A percentile compares a stretch with the other conserved stretches of the same genome.
These are phyloP conservation scores for Buceros bicornis DNA, from an alignment of 2,797 vertebrate genomes.

Conservation along the genomic window DNA sequence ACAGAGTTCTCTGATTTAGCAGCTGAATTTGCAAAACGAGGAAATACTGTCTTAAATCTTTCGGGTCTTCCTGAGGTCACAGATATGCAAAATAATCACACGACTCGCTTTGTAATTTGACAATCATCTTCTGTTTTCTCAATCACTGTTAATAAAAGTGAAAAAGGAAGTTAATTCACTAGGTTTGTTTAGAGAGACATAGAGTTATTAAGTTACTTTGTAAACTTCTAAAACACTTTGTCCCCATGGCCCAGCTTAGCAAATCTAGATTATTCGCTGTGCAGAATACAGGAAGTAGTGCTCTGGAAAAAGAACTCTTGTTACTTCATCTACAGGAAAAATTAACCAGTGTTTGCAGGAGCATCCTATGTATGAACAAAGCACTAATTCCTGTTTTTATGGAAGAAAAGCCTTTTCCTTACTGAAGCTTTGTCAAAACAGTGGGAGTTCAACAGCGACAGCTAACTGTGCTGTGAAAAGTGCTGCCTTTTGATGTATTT, in stretches of 20 bases:
- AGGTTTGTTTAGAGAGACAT: background rate
- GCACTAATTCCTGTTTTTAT: background rate
- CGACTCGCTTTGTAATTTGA: background rate
- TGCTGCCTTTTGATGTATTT: background rate
- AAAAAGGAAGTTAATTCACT: background rate
- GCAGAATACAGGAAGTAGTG: background rate
- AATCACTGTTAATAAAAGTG: background rate
- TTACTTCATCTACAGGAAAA: background rate
- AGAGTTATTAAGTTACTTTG: background rate
- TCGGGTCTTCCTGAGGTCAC: background rate
- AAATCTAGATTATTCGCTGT: background rate
- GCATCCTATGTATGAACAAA: background rate
- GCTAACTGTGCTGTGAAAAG: background rate
- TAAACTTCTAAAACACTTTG: accelerated
- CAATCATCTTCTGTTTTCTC: background rate
- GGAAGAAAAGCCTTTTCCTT: background rate
- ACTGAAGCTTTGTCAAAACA: background rate
- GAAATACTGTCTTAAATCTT: background rate
- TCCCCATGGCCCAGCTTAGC: background rate
- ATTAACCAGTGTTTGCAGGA: background rate
- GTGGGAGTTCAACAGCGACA: background rate
- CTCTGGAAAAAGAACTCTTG: background rate
- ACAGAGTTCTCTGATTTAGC: background rate
- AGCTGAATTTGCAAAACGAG: background rate
- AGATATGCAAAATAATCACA: background rate